These are phyloP conservation scores for Heliothis virescens DNA, from an alignment of 1,140 invertebrate species.

Conservation along the genomic window DNA sequence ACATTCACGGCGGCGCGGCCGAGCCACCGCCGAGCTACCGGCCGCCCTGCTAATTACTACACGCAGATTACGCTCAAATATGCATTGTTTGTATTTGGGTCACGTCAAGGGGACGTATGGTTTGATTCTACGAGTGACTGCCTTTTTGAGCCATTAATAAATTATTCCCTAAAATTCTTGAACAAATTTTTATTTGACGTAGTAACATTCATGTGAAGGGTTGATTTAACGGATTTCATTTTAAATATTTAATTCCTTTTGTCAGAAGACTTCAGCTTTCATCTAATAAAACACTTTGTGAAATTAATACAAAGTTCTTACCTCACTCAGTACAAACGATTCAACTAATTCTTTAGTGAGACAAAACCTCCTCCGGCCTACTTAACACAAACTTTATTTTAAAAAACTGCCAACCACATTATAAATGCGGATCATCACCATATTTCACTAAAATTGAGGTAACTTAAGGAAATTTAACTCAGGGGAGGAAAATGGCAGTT, in stretches of 20 bases:
- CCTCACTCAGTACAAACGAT: conserved; percentile 7
- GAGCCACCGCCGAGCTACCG: not conserved
- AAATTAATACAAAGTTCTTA: conserved; percentile 13
- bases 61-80: conserved; percentile 66
- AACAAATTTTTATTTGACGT: too few relatives aligned
- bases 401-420: conserved; percentile 52
- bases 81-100: conserved; percentile 63
- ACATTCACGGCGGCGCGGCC: conserved; percentile 64
- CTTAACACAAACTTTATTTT: conserved; percentile 48
- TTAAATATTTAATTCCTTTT: not conserved
- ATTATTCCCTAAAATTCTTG: conserved; percentile 2
- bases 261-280: not conserved
- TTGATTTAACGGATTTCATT: too few relatives aligned
- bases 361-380: conserved; percentile 20
- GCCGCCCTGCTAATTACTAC: conserved; percentile 68
- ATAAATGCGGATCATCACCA: conserved; percentile 58
- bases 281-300: conserved; percentile 13
- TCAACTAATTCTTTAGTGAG: conserved; percentile 3
- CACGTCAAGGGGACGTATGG: conserved; percentile 49
- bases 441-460: conserved; percentile 62
- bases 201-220: too few relatives aligned
- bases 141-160: conserved; percentile 13
- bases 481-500: conserved; percentile 56
- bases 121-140: conserved; percentile 25
- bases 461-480: conserved; percentile 59